These are phyloP conservation scores for Andrena cerasifolii DNA, from an alignment of 1,140 invertebrate species.

Conservation along the genomic window DNA sequence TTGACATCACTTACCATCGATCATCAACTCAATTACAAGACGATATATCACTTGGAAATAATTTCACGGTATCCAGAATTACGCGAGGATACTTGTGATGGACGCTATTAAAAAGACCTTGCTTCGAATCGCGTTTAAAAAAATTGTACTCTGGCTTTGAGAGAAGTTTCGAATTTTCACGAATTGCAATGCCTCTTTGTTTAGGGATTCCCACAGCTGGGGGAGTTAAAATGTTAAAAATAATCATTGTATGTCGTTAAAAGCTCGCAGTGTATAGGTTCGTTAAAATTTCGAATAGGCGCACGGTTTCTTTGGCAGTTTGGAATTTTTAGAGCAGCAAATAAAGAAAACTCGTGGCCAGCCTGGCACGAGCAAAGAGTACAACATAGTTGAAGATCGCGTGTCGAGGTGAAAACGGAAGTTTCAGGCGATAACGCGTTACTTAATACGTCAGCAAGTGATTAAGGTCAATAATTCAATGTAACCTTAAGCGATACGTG, in stretches of 20 bases:
- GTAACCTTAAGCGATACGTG: conserved; percentile 24
- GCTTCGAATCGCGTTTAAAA: too few species aligned
- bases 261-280: too few species aligned
- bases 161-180: too few species aligned
- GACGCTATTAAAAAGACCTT: neutral
- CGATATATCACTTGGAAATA: too few species aligned
- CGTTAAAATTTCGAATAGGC: too few species aligned
- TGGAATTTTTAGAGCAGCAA: neutral
- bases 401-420: conserved; percentile 48
- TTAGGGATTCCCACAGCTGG: too few species aligned
- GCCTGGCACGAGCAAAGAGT: neutral
- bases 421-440: conserved; percentile 47
- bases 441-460: conserved; percentile 45
- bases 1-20: neutral
- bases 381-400: conserved; percentile 18
- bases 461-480: conserved; percentile 50
- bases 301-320: neutral
- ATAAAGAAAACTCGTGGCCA: neutral
- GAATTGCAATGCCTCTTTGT: too few species aligned
- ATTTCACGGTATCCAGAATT: neutral
- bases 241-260: too few species aligned
- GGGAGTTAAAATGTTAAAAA: too few species aligned
- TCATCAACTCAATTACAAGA: neutral
- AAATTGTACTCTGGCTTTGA: too few species aligned
- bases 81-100: neutral